Evolutionary conservation across 2,888 invertebrate species (phyloP).

Genomic region (Napeogenes sylphis): DNA sequence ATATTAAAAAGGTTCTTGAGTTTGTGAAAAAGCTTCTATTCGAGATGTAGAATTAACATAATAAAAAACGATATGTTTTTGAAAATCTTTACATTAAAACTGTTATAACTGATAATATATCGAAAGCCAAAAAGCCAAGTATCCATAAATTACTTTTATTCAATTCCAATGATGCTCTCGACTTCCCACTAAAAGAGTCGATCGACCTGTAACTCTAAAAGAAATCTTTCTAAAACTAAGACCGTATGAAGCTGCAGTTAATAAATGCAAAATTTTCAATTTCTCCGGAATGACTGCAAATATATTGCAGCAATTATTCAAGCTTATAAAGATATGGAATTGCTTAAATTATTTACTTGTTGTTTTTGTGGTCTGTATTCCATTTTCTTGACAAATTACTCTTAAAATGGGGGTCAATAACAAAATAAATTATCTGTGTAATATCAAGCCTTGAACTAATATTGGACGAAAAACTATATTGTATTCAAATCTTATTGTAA

Average conservation of each 20-base stretch:
- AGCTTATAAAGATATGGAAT: conserved; percentile 47
- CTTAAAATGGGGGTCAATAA: too few relatives aligned
- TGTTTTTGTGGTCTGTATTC: neutral
- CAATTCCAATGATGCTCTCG: neutral
- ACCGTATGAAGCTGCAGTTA: conserved; percentile 29
- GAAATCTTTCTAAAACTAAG: conserved; percentile 12
- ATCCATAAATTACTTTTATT: conserved; percentile 1
- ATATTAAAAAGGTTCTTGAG: conserved; percentile 68
- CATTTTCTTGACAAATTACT: neutral
- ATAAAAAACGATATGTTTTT: neutral
- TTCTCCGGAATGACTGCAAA: conserved; percentile 50
- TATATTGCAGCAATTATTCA: conserved; percentile 59
- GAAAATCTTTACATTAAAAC: too few relatives aligned
- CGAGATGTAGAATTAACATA: neutral
- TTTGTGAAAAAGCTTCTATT: conserved; percentile 21
- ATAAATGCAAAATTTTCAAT: conserved; percentile 52
- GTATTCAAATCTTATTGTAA: too few relatives aligned
- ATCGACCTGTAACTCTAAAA: neutral
- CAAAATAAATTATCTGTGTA: too few relatives aligned
- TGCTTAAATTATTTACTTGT: conserved; percentile 33
- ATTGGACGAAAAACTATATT: too few relatives aligned
- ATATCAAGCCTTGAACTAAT: too few relatives aligned
- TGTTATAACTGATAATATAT: too few relatives aligned
- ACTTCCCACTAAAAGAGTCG: neutral
- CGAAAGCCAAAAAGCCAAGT: neutral